Base-by-base conservation (phyloP, 2,113 vertebrate species). In the Malurus alboscapulatus region DNA sequence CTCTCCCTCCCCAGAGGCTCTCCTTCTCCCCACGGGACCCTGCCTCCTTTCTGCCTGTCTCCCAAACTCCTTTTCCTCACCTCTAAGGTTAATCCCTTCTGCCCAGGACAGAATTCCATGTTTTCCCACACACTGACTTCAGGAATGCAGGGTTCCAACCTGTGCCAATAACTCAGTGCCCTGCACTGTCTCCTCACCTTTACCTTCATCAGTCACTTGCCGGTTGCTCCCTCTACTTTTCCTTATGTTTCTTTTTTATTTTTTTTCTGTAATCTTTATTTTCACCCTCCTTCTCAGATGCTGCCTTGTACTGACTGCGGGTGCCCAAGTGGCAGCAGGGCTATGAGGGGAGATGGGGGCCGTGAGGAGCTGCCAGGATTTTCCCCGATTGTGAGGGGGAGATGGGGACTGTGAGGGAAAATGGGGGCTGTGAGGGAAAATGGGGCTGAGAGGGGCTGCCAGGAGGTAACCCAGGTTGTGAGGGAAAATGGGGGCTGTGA, bases 141-240 rank as follows among this genome's bases (percentile, higher is more conserved):
- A 48, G 27, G 24, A 81, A n/a, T 30, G 11, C 26, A 1, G 0
- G 4, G 9, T n/a, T 68, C 32, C 48, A 26, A 29, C 8, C 3
- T 12, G 18, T 0, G 0, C 16, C 50, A 48, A 20, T 29, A 42
- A 27, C 9, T 47, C 9, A 0, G 7, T 3, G 40, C 40, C 27
- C 59, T 66, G 38, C 2, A 5, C 74, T 48, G 36, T 40, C 57
- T 57, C 69, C 12, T 25, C 1, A 1, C 17, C 45, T 71, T 47
- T 27, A 72, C 9, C 20, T 36, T n/a, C 14, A 21, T 4, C 2
- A 1, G 27, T 74, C 17, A 5, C 17, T 75, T 44, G 17, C 7
- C 8, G 2, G 22, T 18, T 45, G 6, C 7, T 89, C 12, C 25
- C 34, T 51, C 32, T 18, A 7, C 2, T 27, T 87, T 63, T n/a